A percentile compares a stretch with the other conserved stretches of the same genome.
These are phyloP conservation scores for Equus quagga DNA, from an alignment of 2,113 vertebrate genomes.

Conservation along the genomic window DNA sequence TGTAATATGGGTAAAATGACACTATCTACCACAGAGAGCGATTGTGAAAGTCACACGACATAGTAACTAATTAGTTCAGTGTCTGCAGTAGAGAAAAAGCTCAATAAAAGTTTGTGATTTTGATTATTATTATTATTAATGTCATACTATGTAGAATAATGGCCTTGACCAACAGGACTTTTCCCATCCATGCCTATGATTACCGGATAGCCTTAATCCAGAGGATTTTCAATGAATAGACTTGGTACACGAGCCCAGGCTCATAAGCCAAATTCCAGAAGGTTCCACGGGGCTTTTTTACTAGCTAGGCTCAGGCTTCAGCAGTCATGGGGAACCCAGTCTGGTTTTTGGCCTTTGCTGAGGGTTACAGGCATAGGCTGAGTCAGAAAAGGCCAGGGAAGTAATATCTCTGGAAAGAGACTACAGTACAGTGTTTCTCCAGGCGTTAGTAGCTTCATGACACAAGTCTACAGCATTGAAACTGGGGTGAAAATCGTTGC, in stretches of 20 bases:
- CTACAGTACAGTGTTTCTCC: neutral
- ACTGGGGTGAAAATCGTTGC: neutral
- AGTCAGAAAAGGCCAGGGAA: neutral
- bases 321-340: neutral
- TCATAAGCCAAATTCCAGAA: neutral
- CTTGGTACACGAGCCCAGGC: neutral
- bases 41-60: neutral
- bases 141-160: neutral
- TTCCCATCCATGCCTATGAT: neutral
- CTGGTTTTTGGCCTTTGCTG: neutral
- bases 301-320: neutral
- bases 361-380: neutral
- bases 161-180: neutral
- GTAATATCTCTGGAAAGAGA: neutral
- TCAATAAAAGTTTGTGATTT: neutral
- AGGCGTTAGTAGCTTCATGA: neutral
- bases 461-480: neutral
- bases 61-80: neutral
- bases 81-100: neutral
- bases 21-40: neutral
- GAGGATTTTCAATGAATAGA: neutral
- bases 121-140: neutral
- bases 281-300: neutral
- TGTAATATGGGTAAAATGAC: neutral
- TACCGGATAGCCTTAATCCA: neutral